Percentiles rank a stretch among this genome's conserved stretches.
phyloP scores from a whole-genome alignment of 2,888 invertebrate genomes.

The Rhodophaea formosa region DNA sequence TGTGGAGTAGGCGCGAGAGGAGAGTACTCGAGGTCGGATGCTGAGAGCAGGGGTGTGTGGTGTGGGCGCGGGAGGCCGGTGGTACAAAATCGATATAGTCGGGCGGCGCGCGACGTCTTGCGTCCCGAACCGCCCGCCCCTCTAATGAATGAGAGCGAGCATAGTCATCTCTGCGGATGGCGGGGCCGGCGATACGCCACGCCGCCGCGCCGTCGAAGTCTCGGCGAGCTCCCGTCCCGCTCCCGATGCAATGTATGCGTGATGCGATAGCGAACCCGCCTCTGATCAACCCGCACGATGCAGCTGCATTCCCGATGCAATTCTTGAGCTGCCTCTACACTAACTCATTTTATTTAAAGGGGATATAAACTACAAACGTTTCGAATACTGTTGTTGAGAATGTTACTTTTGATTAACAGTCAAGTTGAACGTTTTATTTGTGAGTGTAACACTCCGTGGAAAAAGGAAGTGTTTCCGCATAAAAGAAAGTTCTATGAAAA shows the following conservation, averaged over 20 bases:
- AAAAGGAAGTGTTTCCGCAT: slow-evolving; percentile 24
- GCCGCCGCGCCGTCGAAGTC: slow-evolving; percentile 33
- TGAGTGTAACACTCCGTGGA: slow-evolving; percentile 23
- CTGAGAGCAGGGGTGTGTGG: slow-evolving; percentile 70
- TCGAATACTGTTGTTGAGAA: slow-evolving; percentile 19
- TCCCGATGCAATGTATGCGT: slow-evolving; percentile 47
- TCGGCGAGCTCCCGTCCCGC: slow-evolving; percentile 32
- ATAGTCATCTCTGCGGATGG: slow-evolving; percentile 78
- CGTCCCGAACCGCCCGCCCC: slow-evolving; percentile 64
- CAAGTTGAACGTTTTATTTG: slow-evolving; percentile 31
- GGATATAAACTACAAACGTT: slow-evolving; percentile 24
- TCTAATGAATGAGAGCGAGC: slow-evolving; percentile 79
- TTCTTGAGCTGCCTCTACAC: slow-evolving; percentile 31
- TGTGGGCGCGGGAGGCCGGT: slow-evolving; percentile 59
- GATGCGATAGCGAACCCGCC: slow-evolving; percentile 53
- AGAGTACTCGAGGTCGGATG: slow-evolving; percentile 81
- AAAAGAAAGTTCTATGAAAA: slow-evolving; percentile 23
- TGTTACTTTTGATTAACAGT: slow-evolving; percentile 18
- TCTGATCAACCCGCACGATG: slow-evolving; percentile 45
- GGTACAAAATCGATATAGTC: slow-evolving; percentile 79
- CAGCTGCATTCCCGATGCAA: slow-evolving; percentile 32
- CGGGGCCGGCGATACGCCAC: slow-evolving; percentile 60
- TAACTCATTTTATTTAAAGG: slow-evolving; percentile 29
- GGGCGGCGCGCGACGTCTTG: slow-evolving; percentile 80
- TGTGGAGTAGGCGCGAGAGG: slow-evolving; percentile 78